These are phyloP conservation scores for Leistus spinibarbis DNA, from an alignment of 2,888 invertebrate genomes.

Conservation along the genomic window DNA sequence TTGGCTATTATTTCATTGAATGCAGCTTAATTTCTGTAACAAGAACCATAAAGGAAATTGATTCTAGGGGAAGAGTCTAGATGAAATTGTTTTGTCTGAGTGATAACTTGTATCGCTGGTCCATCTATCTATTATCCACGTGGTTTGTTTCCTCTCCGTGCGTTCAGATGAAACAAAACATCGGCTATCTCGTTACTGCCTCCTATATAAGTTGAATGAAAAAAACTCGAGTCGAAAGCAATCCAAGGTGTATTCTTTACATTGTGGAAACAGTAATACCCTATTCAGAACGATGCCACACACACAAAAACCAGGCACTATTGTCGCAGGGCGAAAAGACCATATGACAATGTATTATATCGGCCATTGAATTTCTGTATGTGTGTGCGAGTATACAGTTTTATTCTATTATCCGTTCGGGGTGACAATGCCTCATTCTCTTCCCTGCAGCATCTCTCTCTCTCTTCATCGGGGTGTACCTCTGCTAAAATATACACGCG, in stretches of 20 bases:
- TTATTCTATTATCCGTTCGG: constrained; percentile 51
- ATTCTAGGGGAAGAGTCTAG: constrained; percentile 1
- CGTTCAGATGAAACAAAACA: constrained; percentile 31
- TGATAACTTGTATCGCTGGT: constrained; percentile 19
- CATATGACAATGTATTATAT: constrained; percentile 60
- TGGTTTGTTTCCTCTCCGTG: constrained; percentile 24
- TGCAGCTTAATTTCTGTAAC: background rate
- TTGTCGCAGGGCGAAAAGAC: constrained; percentile 56
- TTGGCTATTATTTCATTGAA: background rate
- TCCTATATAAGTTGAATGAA: constrained; percentile 17
- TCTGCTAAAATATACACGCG: constrained; percentile 58
- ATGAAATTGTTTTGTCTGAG: background rate
- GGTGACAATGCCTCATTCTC: constrained; percentile 18
- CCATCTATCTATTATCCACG: constrained; percentile 5
- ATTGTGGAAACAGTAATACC: constrained; percentile 49
- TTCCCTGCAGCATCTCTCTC: background rate
- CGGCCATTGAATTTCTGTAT: constrained; percentile 55
- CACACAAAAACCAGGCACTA: constrained; percentile 51
- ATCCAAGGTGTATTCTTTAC: constrained; percentile 39
- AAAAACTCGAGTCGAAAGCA: constrained; percentile 38
- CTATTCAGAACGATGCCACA: constrained; percentile 55
- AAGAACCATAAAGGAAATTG: constrained; percentile 18
- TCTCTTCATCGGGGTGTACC: background rate
- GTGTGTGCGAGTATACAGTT: constrained; percentile 50
- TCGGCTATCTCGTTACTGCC: constrained; percentile 29